Base-by-base conservation (phyloP, 1,140 invertebrate genomes). In the Drosophila ercepeae region DNA sequence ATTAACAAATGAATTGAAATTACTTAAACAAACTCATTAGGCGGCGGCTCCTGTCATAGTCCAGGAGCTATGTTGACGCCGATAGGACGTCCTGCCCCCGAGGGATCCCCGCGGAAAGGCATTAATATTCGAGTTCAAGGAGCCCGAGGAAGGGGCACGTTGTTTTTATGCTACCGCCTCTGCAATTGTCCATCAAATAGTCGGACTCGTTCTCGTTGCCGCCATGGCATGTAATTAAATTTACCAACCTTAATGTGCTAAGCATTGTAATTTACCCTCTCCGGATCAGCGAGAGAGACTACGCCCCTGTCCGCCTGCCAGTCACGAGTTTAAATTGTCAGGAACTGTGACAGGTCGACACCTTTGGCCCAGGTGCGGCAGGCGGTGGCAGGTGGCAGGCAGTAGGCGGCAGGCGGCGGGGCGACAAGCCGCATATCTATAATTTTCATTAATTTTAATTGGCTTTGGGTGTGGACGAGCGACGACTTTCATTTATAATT, bases 21-120 rank as follows among this genome's bases (percentile, higher is more conserved):
- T 88, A 81, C 81, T 86, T 88, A 88, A 86, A 81, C 81, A 86
- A 86, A 86, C 82, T 86, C 81, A 86, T 86, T 86, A 88, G 82
- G 67, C 81, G 57, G 13, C 61, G 44, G 74, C 58, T n/a, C n/a
- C 53, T 70, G 72, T 78, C 75, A 69, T 57, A 36, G 57, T 57
- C 45, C 75, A 57, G 57, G 61, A 36, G 32, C 67, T 45, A 44
- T 78, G 75, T 61, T 84, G 81, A 73, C 81, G 73, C 71, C 72
- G 53, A 59, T 55, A 59, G 75, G 68, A 58, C 45, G 50, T 42
- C 52, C 39, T 23, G 25, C 19, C 49, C 65, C 27, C 16, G 1
- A 4, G 46, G 34, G 36, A 55, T 9, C 52, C 13, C 52, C 13
- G 9, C 9, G 16, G 45, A 48, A 29, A 27, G 29, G 41, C 52